Evolutionary conservation across 2,797 vertebrate species (phyloP).

Genomic region (Eurystomus glaucurus): DNA sequence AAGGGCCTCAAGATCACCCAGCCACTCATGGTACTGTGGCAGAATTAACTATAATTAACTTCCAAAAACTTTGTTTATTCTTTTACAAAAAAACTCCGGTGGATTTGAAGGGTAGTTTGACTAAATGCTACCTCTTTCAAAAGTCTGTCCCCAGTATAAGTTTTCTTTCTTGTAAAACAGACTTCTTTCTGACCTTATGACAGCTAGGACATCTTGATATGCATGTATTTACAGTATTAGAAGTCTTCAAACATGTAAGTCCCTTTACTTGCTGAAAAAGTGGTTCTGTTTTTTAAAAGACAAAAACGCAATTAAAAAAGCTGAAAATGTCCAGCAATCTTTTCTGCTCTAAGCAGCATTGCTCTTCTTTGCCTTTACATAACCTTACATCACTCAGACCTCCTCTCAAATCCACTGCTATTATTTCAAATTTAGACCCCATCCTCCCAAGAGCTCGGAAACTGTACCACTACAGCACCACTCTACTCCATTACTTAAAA

Average conservation of each 20-base stretch:
- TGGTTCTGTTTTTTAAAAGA: background rate
- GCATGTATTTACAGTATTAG: background rate
- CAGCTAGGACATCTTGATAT: background rate
- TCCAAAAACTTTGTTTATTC: background rate
- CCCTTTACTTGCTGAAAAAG: background rate
- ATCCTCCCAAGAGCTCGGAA: background rate
- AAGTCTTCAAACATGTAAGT: too few relatives aligned
- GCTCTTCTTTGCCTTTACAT: background rate
- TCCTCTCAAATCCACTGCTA: background rate
- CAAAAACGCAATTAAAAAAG: background rate
- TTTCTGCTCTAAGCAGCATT: background rate
- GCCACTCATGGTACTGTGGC: background rate
- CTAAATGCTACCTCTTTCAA: background rate
- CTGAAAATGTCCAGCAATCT: background rate
- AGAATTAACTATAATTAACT: background rate
- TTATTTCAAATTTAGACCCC: background rate
- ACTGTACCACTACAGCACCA: background rate
- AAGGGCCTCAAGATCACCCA: background rate
- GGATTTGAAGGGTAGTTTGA: background rate
- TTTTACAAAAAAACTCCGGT: background rate
- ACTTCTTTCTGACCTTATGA: background rate
- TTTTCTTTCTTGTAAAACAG: background rate
- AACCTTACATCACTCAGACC: background rate
- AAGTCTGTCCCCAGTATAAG: background rate
- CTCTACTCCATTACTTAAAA: background rate